Evolutionary conservation across 2,113 vertebrate species (phyloP).

Genomic region (Sinocyclocheilus rhinocerous): DNA sequence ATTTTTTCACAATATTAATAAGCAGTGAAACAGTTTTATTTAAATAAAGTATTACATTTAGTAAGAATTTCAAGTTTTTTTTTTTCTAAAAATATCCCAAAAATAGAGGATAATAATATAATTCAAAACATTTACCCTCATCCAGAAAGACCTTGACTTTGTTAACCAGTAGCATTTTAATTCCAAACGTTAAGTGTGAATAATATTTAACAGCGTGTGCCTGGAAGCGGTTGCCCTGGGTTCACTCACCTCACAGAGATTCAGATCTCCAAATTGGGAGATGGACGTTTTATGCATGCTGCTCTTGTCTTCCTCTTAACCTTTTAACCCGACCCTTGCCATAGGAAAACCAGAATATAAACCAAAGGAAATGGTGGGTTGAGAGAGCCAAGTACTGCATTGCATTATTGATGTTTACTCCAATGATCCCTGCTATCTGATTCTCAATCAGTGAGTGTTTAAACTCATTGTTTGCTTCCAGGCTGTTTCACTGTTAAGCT

Average conservation of each 20-base stretch:
- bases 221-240: neutral
- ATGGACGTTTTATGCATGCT: conserved; percentile 58
- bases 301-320: conserved; percentile 59
- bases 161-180: conserved; percentile 29
- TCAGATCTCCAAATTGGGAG: conserved; percentile 53
- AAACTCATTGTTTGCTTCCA: conserved; percentile 35
- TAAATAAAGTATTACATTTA: neutral
- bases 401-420: conserved; percentile 39
- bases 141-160: neutral
- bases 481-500: conserved; percentile 21
- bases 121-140: neutral
- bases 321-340: conserved; percentile 56
- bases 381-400: conserved; percentile 4
- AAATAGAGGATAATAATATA: neutral
- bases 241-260: conserved; percentile 37
- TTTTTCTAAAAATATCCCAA: neutral
- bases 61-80: neutral
- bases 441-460: conserved; percentile 36
- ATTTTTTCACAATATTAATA: neutral
- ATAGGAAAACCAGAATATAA: conserved; percentile 28
- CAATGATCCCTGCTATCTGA: neutral
- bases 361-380: conserved; percentile 34
- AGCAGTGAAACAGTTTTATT: neutral
- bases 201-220: conserved; percentile 15
- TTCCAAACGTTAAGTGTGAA: neutral